Conservation (phyloP, 2,888 invertebrate genomes). For the Papilio elwesi region DNA sequence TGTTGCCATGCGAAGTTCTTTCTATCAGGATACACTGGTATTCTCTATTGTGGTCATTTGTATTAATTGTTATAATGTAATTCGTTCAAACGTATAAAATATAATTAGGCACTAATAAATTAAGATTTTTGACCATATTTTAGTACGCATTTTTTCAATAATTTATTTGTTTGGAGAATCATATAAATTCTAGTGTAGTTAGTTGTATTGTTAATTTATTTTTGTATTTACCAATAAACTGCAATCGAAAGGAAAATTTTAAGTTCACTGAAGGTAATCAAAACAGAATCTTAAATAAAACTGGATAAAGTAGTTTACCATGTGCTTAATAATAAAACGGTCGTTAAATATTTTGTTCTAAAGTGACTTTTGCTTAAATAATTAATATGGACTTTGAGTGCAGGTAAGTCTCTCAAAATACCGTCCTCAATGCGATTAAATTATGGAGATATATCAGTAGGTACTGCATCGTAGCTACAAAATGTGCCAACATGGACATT, state of each 20-base stretch:
- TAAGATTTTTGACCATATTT: no score
- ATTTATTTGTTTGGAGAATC: neutral
- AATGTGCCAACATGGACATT: conserved; percentile 12
- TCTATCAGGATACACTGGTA: neutral
- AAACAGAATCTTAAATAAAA: no score
- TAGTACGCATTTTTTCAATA: neutral
- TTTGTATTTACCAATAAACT: neutral
- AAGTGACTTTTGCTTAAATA: neutral
- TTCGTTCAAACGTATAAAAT: no score
- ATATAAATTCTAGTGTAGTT: neutral
- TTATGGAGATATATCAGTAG: conserved; percentile 9
- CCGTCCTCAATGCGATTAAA: neutral
- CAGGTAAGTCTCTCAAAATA: neutral
- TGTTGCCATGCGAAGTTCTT: neutral
- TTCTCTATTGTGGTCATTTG: neutral
- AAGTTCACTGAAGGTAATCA: no score
- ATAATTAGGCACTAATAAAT: neutral
- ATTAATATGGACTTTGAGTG: neutral
- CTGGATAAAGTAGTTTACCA: no score
- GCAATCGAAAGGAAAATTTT: neutral
- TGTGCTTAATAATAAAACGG: neutral
- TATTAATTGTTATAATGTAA: no score
- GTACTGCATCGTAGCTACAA: conserved; percentile 34
- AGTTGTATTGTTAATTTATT: neutral
- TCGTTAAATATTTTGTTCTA: neutral